These are phyloP conservation scores for Sinocyclocheilus anshuiensis DNA, from an alignment of 2,113 vertebrate genomes.

Conservation along the genomic window DNA sequence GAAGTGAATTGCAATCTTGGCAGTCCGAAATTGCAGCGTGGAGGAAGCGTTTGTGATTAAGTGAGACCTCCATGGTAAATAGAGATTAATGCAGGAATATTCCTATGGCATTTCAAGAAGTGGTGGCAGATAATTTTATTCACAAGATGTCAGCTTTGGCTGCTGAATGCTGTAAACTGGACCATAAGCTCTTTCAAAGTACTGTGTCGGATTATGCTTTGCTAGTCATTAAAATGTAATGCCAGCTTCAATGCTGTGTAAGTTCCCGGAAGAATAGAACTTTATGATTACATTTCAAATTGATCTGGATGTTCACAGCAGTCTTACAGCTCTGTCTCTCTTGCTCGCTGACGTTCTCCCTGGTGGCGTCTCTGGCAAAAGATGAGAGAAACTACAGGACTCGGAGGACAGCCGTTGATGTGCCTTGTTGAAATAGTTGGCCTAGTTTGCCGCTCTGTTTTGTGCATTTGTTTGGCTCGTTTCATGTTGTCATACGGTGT, in stretches of 20 bases:
- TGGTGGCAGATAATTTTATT: constrained; percentile 47
- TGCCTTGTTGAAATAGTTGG: constrained; percentile 10
- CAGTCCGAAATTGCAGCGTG: background rate
- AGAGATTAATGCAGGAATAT: constrained; percentile 50
- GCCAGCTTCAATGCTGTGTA: constrained; percentile 38
- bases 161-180: constrained; percentile 49
- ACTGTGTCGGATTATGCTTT: constrained; percentile 53
- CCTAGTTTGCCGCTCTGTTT: constrained; percentile 20
- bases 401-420: constrained; percentile 7
- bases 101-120: constrained; percentile 43
- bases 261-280: constrained; percentile 53
- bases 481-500: background rate
- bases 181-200: constrained; percentile 50
- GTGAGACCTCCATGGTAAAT: constrained; percentile 33
- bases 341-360: background rate
- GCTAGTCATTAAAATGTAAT: constrained; percentile 58
- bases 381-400: constrained; percentile 6
- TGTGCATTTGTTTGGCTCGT: background rate
- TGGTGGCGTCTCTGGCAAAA: constrained; percentile 31
- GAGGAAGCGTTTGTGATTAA: constrained; percentile 17
- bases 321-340: constrained; percentile 28
- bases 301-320: constrained; percentile 42
- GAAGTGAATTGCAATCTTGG: constrained; percentile 33
- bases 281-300: constrained; percentile 55
- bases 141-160: constrained; percentile 42